These are phyloP conservation scores for Cataglyphis livida DNA, from an alignment of 2,888 invertebrate genomes.

Conservation along the genomic window DNA sequence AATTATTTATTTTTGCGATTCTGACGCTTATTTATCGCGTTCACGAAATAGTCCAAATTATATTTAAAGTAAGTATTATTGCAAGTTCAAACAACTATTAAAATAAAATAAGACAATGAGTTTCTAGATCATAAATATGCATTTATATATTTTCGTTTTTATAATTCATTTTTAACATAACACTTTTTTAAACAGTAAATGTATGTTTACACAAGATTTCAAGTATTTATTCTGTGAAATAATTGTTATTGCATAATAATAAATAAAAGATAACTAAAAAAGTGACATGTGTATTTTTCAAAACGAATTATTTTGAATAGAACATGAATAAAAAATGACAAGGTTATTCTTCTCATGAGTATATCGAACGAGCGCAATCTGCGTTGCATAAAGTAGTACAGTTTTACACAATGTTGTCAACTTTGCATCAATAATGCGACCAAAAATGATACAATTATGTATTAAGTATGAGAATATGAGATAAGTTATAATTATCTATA, in stretches of 20 bases:
- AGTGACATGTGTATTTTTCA: conserved; percentile 84
- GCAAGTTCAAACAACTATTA: conserved; percentile 20
- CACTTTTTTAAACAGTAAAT: conserved; percentile 56
- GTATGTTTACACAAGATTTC: conserved; percentile 26
- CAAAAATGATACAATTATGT: no score
- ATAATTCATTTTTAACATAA: not conserved
- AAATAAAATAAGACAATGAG: conserved; percentile 39
- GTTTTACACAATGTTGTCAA: not conserved
- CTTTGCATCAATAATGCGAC: no score
- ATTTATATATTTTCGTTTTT: not conserved
- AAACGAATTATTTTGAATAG: conserved; percentile 84
- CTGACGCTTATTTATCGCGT: not conserved
- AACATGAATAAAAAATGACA: conserved; percentile 75
- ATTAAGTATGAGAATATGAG: no score
- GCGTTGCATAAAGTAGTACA: not conserved
- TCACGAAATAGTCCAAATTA: not conserved
- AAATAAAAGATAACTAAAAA: conserved; percentile 74
- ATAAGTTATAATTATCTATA: no score
- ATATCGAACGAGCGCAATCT: not conserved
- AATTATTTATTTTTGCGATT: conserved; percentile 1
- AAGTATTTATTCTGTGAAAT: conserved; percentile 58
- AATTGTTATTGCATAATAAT: conserved; percentile 77
- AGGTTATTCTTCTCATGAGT: not conserved
- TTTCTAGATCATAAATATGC: conserved; percentile 58
- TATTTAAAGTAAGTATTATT: not conserved